phyloP scores from a whole-genome alignment of 1,140 invertebrate genomes.

The Achatina immaculata region DNA sequence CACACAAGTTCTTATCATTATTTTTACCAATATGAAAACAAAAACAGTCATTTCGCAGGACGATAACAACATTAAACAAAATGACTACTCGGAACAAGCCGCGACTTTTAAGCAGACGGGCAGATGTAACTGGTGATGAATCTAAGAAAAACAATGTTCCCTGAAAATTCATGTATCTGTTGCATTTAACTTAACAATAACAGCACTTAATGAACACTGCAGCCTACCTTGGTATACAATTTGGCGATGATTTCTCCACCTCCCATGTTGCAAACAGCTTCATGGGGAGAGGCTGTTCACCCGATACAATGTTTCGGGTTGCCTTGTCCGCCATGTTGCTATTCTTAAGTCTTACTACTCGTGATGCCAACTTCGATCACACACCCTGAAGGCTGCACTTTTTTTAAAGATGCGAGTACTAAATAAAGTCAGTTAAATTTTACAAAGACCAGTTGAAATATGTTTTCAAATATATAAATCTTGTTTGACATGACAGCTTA shows the following conservation, averaged over 20 bases:
- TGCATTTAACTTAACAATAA: conserved; percentile 8
- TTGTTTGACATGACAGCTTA: background rate
- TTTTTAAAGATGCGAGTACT: background rate
- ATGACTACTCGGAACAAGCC: too few species aligned
- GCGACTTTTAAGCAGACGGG: too few species aligned
- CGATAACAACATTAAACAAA: too few species aligned
- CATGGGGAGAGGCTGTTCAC: conserved; percentile 90
- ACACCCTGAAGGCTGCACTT: background rate
- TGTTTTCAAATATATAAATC: background rate
- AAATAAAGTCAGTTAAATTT: background rate
- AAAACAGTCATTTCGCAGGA: too few species aligned
- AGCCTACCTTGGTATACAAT: conserved; percentile 93
- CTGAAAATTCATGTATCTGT: background rate
- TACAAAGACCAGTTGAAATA: background rate
- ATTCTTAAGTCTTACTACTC: background rate
- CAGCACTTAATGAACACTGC: background rate
- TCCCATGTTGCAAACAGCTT: conserved; percentile 98
- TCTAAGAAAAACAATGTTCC: too few species aligned
- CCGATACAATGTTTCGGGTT: conserved; percentile 57
- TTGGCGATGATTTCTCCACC: conserved; percentile 94
- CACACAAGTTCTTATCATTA: too few species aligned
- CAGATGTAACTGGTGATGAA: too few species aligned
- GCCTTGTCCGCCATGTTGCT: conserved; percentile 67
- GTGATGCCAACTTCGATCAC: background rate
- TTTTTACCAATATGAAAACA: too few species aligned